Conservation (phyloP, 2,797 vertebrate genomes). For the Sebastes kiyomatsui region DNA sequence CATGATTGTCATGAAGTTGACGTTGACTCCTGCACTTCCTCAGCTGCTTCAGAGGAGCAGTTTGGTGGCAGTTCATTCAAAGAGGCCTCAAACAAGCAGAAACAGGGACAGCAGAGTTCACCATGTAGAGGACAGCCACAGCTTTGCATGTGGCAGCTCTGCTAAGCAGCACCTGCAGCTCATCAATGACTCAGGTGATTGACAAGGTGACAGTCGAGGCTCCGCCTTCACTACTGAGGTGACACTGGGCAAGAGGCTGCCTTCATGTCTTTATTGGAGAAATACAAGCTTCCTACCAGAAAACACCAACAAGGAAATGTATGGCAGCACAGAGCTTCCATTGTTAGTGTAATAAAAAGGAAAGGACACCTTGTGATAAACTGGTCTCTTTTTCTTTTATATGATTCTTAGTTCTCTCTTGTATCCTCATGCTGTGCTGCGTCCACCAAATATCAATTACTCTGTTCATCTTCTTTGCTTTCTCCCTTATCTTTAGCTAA, state of each 20-base stretch:
- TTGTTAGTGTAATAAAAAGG: too few relatives aligned
- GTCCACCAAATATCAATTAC: too few relatives aligned
- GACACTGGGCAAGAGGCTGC: constrained; percentile 1
- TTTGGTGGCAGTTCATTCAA: background rate
- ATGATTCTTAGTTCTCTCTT: too few relatives aligned
- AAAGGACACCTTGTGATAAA: background rate
- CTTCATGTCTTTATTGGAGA: background rate
- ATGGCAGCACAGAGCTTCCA: background rate
- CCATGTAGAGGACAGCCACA: background rate
- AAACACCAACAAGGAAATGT: background rate
- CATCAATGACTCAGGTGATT: background rate
- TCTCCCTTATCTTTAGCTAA: too few relatives aligned
- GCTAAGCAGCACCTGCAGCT: background rate
- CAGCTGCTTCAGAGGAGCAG: background rate
- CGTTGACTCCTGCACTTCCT: background rate
- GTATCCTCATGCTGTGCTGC: too few relatives aligned
- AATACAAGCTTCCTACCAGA: background rate
- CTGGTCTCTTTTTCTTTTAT: too few relatives aligned
- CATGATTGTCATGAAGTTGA: background rate
- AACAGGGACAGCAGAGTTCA: background rate
- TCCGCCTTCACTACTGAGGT: background rate
- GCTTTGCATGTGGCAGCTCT: background rate
- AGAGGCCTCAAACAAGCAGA: background rate
- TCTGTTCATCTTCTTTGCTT: too few relatives aligned
- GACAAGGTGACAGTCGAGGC: constrained; percentile 4